Base-by-base conservation (phyloP, 2,797 vertebrate genomes). In the Picus viridis region DNA sequence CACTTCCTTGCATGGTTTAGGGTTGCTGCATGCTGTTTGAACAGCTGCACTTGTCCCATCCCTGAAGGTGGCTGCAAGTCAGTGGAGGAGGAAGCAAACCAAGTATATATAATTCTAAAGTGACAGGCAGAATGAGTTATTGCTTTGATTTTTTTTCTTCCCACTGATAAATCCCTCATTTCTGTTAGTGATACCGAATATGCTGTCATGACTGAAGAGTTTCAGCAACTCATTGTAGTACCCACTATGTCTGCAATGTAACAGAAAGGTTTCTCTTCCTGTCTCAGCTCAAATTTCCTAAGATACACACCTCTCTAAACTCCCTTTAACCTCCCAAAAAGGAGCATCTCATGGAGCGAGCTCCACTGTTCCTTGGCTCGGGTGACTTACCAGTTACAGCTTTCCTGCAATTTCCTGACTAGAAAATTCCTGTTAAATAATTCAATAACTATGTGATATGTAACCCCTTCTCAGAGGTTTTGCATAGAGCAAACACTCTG, bases 1-100 rank as follows among this genome's bases (percentile, higher is more conserved):
- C 6, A 22, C 39, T 93, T 94, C 70, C 70, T 81, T 76, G 41
- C 36, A 51, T 23, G 83, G 89, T 92, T 94, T 94, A 89, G 68
- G 54, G 79, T 95, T 95, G 93, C 94, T 93, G 7, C 41, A 41
- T 13, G 20, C 67, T 96, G 93, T 96, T 96, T 96, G 78, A 92
- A 96, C 95, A 96, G 94, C 87, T 96, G 95, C 12, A 61, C 23
- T 92, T 67, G 80, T 86, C 64, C 86, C 58, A 90, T 68, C 78
- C 81, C 86, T 86, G 49, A 95, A 95, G 51, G 88, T 94, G 91
- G 81, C 41, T 91, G 45, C 79, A 79, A 91, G 70, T 94, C 76
- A 70, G 49, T 36, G 45, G 54, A 93, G 79, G 67, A 70, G 73
- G 75, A 92, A 90, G 70, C 41, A 86, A 83, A 71, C 57, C 45